Evolutionary conservation across 2,797 vertebrate genomes (phyloP).

Genomic region (Psittacula echo): DNA sequence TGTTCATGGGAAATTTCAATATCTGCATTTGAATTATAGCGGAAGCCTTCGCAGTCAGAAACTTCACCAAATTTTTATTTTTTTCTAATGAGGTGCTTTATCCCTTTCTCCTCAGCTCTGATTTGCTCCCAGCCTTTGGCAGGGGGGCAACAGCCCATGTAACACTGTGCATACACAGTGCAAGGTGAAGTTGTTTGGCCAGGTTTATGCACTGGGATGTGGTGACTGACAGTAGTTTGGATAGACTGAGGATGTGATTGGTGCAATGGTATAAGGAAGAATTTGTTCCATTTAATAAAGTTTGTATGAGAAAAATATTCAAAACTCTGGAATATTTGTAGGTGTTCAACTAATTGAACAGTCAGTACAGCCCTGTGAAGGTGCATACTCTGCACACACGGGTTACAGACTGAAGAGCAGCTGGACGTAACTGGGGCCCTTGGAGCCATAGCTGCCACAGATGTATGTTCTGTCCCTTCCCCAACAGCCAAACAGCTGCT

Average conservation of each 20-base stretch:
- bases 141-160: background rate
- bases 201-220: background rate
- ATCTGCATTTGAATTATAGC: background rate
- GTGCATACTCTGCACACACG: background rate
- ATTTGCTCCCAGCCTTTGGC: background rate
- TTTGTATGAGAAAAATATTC: background rate
- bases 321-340: background rate
- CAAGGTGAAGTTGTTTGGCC: background rate
- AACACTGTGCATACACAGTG: background rate
- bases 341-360: background rate
- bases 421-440: background rate
- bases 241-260: background rate
- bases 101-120: background rate
- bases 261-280: background rate
- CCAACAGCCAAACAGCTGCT: background rate
- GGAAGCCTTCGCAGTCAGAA: background rate
- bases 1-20: background rate
- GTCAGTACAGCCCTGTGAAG: background rate
- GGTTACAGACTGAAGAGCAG: background rate
- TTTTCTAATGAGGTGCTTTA: background rate
- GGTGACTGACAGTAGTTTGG: background rate
- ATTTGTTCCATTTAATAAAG: background rate
- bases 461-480: background rate
- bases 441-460: background rate
- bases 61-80: background rate